Evolutionary conservation across 2,797 vertebrate genomes (phyloP).

Genomic region (Rachycentron canadum): DNA sequence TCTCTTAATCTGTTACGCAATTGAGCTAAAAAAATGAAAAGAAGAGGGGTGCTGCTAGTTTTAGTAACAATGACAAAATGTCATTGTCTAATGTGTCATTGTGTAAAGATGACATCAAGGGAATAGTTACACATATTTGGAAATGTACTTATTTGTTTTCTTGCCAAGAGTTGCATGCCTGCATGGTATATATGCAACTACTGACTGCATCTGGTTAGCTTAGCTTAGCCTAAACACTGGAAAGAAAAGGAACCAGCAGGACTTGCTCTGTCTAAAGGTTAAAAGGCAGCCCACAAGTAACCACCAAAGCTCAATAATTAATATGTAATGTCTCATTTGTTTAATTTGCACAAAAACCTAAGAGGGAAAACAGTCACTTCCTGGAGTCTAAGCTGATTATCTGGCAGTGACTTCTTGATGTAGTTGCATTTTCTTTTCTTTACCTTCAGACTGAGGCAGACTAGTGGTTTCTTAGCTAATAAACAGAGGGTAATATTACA

Average conservation of each 20-base stretch:
- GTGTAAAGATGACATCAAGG: background rate
- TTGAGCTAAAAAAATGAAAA: background rate
- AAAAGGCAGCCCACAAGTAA: too few species aligned
- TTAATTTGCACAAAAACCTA: too few species aligned
- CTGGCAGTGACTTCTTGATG: background rate
- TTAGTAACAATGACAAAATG: background rate
- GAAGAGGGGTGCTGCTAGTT: background rate
- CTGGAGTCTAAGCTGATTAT: background rate
- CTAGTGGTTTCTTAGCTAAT: too few species aligned
- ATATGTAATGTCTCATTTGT: too few species aligned
- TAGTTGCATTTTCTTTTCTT: background rate
- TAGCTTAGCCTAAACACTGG: background rate
- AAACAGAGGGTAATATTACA: too few species aligned
- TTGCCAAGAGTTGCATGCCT: background rate
- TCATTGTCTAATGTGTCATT: background rate
- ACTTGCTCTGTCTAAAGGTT: too few species aligned
- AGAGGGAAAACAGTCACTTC: background rate
- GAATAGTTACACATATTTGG: background rate
- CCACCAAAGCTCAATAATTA: too few species aligned
- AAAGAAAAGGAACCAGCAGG: background rate
- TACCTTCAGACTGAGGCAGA: background rate
- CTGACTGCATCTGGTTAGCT: background rate
- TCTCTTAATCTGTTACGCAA: background rate
- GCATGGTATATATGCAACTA: background rate
- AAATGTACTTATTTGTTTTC: background rate